Base-by-base conservation (phyloP, 2,888 invertebrate species). In the Nymphalis polychloros region DNA sequence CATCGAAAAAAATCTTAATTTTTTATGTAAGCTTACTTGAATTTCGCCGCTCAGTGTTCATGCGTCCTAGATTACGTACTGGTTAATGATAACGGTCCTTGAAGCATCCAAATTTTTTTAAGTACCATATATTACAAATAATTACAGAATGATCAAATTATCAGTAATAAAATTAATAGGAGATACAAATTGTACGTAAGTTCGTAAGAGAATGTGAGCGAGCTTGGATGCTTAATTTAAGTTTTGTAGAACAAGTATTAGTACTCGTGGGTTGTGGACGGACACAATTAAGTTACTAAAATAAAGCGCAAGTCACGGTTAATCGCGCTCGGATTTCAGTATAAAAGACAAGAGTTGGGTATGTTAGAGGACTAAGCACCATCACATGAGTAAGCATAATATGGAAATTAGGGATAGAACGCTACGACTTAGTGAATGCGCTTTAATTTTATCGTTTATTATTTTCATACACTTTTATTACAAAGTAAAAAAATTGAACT, bases 301-400 rank as follows among this genome's bases (percentile, higher is more conserved):
- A 79, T 78, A 81, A 90, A 87, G 76, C 84, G 90, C 89, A 87
- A 91, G 91, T 92, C 92, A 91, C 81, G 81, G 81, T 84, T 86
- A 89, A 89, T 88, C 86, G 84, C 79, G 77, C 82, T 87, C 84
- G 82, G 87, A 85, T 89, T 90, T 88, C 85, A 84, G 83, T 82
- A 86, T 86, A 89, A 89, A 86, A 81, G 82, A 81, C 79, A 75
- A 79, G 81, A 80, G 84, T 77, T 80, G 81, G 83, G 78, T 77
- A 75, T 81, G 83, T 82, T 83, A 84, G 81, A 81, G 82, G 79
- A 80, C 79, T 79, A 77, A 79, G 75, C 77, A 76, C 74, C 75
- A 76, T 78, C 76, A 84, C 84, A 83, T 79, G 79, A 83, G 80
- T 82, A 82, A 85, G 85, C 85, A 85, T 84, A 81, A 80, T 79